Base-by-base conservation (phyloP, 2,797 vertebrate genomes). In the Trachurus trachurus region DNA sequence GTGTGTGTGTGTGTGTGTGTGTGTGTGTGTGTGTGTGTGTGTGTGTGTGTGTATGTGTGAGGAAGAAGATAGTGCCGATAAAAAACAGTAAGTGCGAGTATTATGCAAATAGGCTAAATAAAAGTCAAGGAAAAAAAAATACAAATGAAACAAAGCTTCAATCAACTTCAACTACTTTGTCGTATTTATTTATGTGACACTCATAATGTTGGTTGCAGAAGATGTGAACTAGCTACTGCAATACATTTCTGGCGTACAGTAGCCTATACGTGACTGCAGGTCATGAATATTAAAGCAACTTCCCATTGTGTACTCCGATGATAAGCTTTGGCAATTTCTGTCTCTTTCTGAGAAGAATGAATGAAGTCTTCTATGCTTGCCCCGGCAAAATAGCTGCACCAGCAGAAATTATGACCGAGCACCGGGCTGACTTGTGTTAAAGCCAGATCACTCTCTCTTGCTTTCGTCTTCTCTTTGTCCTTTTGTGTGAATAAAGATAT, bases 401-500 rank as follows among this genome's bases (percentile, higher is more conserved):
- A 89, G 91, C 92, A 93, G 74, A 90, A 92, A 89, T 76, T 76
- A 21, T 77, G 76, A 84, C 80, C 81, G 87, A 80, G 63, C 68
- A 34, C 60, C 29, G 74, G 68, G 77, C 78, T 80, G 88, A 83
- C 85, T 90, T 76, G 71, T 64, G 70, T 66, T 76, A 79, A 69
- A 87, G 81, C 75, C 82, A 72, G 87, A 87, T 87, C 84, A 72
- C 87, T 84, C 81, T 85, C 60, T 44, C 71, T 54, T 47, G 45
- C 71, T 37, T 26, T 59, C 39, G 22, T 52, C 73, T 52, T 52
- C 74, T 78, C 83, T 87, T 88, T 86, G 83, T 89, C 85, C 86
- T 79, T 79, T 65, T 83, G 71, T 89, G 84, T 90, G 91, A 92
- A 93, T 92, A 90, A 92, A 93, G 91, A 93, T 87, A 85, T 92